Evolutionary conservation across 2,113 vertebrate species (phyloP).

Genomic region (Alligator mississippiensis): DNA sequence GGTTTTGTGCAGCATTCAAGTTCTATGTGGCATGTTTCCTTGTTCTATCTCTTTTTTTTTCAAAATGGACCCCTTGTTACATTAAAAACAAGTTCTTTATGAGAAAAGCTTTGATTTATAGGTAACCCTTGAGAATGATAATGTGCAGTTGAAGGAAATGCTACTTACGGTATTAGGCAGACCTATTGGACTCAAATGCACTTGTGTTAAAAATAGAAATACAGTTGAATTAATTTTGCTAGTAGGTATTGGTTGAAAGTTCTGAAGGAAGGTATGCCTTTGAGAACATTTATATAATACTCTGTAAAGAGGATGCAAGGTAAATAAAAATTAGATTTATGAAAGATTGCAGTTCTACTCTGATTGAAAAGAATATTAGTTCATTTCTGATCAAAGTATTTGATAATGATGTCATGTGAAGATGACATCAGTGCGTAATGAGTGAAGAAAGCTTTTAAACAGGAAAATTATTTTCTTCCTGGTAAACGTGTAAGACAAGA

Average conservation of each 20-base stretch:
- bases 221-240: background rate
- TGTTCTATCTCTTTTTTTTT: background rate
- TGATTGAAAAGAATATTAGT: background rate
- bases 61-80: slow-evolving; percentile 8
- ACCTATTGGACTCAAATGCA: background rate
- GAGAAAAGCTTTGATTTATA: background rate
- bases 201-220: background rate
- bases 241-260: background rate
- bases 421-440: background rate
- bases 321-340: background rate
- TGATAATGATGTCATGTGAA: background rate
- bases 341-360: background rate
- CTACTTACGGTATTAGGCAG: background rate
- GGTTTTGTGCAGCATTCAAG: background rate
- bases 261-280: background rate
- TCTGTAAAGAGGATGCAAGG: background rate
- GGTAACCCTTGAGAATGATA: background rate
- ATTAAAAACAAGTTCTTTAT: background rate
- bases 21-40: background rate
- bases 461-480: too few relatives aligned
- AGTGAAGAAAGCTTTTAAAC: background rate
- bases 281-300: background rate
- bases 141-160: background rate
- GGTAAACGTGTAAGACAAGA: too few relatives aligned
- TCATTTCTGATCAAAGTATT: background rate